Conservation (phyloP, 2,888 invertebrate species). For the Patella ulyssiponensis region DNA sequence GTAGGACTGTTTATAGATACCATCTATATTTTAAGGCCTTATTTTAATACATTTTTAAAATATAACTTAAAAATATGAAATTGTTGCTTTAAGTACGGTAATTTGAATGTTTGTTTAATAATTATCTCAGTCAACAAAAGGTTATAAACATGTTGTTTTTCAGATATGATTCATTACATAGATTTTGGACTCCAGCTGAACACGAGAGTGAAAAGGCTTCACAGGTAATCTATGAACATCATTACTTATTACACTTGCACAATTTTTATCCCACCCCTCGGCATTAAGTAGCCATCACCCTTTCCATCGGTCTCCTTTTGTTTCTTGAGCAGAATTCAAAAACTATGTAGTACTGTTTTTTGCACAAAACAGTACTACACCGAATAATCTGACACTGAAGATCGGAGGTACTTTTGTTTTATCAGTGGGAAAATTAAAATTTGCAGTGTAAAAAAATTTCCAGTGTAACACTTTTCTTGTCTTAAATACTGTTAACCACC, state of each 20-base stretch:
- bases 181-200: constrained; percentile 50
- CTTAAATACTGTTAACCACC: constrained; percentile 4
- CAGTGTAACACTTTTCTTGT: neutral
- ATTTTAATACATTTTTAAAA: too few relatives aligned
- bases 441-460: neutral
- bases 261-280: too few relatives aligned
- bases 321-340: too few relatives aligned
- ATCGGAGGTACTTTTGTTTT: constrained; percentile 23
- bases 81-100: too few relatives aligned
- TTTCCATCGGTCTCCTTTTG: too few relatives aligned
- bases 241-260: neutral
- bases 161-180: constrained; percentile 56
- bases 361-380: neutral
- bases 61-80: too few relatives aligned
- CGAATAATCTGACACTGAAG: neutral
- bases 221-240: constrained; percentile 29
- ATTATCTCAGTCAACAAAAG: neutral
- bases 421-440: constrained; percentile 11
- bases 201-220: constrained; percentile 40
- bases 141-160: constrained; percentile 15
- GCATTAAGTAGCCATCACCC: too few relatives aligned
- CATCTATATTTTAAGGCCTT: too few relatives aligned
- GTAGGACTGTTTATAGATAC: too few relatives aligned
- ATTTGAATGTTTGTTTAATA: neutral
- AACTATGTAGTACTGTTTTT: too few relatives aligned